Conservation (phyloP, 2,888 invertebrate genomes). For the Drosophila ustulata region DNA sequence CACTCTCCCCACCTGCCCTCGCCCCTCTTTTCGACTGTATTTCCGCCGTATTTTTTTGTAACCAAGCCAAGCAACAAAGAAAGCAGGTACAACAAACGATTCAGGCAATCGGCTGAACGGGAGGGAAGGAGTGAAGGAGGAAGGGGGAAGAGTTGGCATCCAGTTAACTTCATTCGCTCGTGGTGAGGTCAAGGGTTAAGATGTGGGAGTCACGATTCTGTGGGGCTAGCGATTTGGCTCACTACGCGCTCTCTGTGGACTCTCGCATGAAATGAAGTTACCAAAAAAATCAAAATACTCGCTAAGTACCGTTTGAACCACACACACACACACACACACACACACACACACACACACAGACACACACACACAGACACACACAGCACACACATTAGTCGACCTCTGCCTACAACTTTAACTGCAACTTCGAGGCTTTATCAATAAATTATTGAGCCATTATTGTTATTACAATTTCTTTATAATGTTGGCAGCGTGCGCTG, state of each 20-base stretch:
- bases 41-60: not conserved
- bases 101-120: constrained; percentile 16
- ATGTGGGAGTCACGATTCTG: constrained; percentile 85
- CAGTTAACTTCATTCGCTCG: constrained; percentile 78
- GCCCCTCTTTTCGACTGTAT: constrained; percentile 5
- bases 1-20: constrained; percentile 13
- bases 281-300: constrained; percentile 70
- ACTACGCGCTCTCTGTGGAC: constrained; percentile 64
- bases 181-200: constrained; percentile 84
- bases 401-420: constrained; percentile 66
- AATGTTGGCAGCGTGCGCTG: constrained; percentile 78
- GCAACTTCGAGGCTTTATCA: constrained; percentile 68
- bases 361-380: constrained; percentile 43
- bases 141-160: constrained; percentile 16
- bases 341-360: constrained; percentile 35
- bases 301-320: constrained; percentile 75
- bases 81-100: constrained; percentile 63
- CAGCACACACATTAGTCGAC: constrained; percentile 58
- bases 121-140: constrained; percentile 51
- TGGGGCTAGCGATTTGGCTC: constrained; percentile 56
- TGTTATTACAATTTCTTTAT: constrained; percentile 82
- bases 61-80: constrained; percentile 37
- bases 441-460: constrained; percentile 82
- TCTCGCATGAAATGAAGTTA: constrained; percentile 78
- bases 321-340: constrained; percentile 42